phyloP scores from a whole-genome alignment of 2,113 vertebrate species.

The Pheucticus melanocephalus region DNA sequence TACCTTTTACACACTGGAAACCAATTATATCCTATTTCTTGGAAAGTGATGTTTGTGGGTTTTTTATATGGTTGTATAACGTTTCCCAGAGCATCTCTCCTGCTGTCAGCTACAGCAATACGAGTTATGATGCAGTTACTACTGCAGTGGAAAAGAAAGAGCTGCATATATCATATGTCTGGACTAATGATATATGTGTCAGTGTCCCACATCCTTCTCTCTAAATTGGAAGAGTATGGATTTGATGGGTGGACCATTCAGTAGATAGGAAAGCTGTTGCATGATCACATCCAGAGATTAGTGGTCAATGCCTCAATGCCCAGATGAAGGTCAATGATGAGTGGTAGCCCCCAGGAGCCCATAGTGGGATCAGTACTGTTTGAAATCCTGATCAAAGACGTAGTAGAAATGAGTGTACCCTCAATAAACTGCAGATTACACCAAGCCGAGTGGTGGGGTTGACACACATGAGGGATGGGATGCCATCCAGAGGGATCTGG shows the following conservation, averaged over 20 bases:
- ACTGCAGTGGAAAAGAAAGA: not conserved
- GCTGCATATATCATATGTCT: not conserved
- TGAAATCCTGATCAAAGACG: not conserved
- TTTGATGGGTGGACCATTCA: not conserved
- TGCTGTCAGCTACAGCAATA: not conserved
- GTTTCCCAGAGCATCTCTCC: not conserved
- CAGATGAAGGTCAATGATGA: fast-evolving
- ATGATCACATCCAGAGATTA: not conserved
- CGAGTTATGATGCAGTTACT: not conserved
- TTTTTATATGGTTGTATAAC: not conserved
- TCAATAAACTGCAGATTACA: not conserved
- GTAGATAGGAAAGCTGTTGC: not conserved
- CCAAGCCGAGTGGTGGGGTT: not conserved
- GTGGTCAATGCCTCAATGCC: too few species aligned
- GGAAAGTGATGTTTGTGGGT: not conserved
- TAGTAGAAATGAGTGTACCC: not conserved
- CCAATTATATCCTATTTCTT: not conserved
- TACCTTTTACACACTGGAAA: not conserved
- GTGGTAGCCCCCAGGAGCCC: not conserved
- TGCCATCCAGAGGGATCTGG: not conserved
- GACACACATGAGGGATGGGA: not conserved
- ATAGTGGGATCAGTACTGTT: not conserved
- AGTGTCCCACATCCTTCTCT: not conserved
- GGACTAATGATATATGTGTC: too few species aligned
- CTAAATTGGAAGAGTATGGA: not conserved